Percentiles rank a stretch among this genome's conserved stretches.
phyloP scores from a whole-genome alignment of 2,797 vertebrate genomes.

The Epinephelus coioides region DNA sequence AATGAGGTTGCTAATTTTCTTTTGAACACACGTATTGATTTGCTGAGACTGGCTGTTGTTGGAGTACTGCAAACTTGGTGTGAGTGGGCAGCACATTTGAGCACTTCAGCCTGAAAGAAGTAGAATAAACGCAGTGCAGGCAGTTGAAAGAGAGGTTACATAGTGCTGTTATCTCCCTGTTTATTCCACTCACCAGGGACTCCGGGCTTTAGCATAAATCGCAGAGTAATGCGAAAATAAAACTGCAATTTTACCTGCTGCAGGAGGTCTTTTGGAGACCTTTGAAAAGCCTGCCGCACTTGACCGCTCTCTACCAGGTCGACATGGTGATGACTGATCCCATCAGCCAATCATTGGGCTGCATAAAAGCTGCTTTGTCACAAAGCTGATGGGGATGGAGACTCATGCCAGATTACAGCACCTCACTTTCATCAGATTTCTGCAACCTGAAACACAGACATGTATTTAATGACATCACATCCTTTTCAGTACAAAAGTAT shows the following conservation, averaged over 20 bases:
- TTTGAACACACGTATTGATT: constrained; percentile 22
- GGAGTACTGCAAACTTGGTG: constrained; percentile 1
- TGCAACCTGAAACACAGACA: constrained; percentile 56
- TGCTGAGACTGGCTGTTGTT: constrained; percentile 9
- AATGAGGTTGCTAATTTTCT: not conserved
- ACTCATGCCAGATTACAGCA: constrained; percentile 46
- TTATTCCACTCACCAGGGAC: not conserved
- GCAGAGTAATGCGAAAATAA: not conserved
- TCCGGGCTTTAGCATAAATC: not conserved
- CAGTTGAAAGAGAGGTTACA: constrained; percentile 4
- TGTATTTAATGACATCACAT: constrained; percentile 44
- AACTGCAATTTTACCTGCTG: not conserved
- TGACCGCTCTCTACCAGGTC: constrained; percentile 20
- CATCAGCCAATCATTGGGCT: constrained; percentile 49
- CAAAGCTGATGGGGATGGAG: constrained; percentile 51
- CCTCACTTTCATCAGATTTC: constrained; percentile 60
- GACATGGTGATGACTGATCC: constrained; percentile 54
- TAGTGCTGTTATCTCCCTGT: not conserved
- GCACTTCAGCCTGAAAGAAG: constrained; percentile 11
- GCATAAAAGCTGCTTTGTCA: constrained; percentile 75
- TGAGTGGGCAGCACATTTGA: constrained; percentile 12
- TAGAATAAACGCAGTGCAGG: constrained; percentile 7
- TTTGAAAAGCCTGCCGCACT: not conserved
- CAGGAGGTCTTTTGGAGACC: not conserved
- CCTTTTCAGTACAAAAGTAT: not conserved